Conservation (phyloP, 2,797 vertebrate genomes). For the Florisuga fusca region DNA sequence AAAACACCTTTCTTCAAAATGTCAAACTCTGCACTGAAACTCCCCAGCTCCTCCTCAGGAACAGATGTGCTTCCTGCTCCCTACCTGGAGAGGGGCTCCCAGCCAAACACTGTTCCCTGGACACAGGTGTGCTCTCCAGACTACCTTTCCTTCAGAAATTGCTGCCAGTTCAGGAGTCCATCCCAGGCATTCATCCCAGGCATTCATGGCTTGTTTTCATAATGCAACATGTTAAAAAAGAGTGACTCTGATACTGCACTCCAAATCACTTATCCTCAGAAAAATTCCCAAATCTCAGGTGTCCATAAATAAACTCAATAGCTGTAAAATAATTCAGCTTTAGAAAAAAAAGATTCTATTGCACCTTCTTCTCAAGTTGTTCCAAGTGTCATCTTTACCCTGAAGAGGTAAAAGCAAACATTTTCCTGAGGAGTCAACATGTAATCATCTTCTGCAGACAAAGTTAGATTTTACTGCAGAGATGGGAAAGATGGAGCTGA, state of each 20-base stretch:
- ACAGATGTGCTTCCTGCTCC: background rate
- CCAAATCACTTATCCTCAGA: background rate
- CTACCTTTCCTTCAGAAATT: background rate
- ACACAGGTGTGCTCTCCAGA: background rate
- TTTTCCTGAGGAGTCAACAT: background rate
- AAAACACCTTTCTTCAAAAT: background rate
- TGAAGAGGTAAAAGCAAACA: background rate
- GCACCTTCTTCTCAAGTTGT: background rate
- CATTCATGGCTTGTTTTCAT: background rate
- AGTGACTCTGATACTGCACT: background rate
- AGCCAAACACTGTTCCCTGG: background rate
- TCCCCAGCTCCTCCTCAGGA: background rate
- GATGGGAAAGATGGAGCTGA: background rate
- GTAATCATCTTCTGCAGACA: background rate
- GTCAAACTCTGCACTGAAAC: background rate
- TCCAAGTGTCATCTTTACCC: background rate
- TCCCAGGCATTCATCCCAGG: background rate
- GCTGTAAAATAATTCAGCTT: background rate
- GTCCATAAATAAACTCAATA: background rate
- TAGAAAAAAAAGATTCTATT: background rate
- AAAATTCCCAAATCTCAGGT: background rate
- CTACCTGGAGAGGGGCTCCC: fast-evolving
- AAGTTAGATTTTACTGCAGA: background rate
- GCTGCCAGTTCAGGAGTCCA: background rate
- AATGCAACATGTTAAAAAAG: background rate